Evolutionary conservation across 2,888 invertebrate species (phyloP).

Genomic region (Drosophila nr. medialis): DNA sequence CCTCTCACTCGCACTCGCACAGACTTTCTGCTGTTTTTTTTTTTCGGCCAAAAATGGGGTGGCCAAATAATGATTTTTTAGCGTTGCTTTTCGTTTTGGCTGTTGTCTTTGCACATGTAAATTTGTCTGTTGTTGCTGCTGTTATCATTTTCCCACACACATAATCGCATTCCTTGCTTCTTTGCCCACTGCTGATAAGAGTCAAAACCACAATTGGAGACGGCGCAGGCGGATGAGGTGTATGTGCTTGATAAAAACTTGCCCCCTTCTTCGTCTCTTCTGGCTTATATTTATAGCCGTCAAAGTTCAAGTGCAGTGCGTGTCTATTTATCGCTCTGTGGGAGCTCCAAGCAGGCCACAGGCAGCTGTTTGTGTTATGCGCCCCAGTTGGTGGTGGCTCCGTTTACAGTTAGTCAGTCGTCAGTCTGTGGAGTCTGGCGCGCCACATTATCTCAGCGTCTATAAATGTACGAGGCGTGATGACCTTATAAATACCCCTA

Average conservation of each 20-base stretch:
- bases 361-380: conserved; percentile 27
- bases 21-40: conserved; percentile 2
- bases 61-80: conserved; percentile 7
- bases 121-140: conserved; percentile 14
- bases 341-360: conserved; percentile 33
- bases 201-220: conserved; percentile 1
- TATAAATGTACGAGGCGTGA: conserved; percentile 42
- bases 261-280: background rate
- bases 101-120: conserved; percentile 35
- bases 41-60: conserved; percentile 29
- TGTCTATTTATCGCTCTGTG: conserved; percentile 55
- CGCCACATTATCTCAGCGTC: conserved; percentile 54
- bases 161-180: background rate
- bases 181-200: conserved; percentile 28
- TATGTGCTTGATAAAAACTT: conserved; percentile 31
- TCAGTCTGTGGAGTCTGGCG: conserved; percentile 12
- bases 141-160: conserved; percentile 51
- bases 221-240: conserved; percentile 21
- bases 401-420: conserved; percentile 8
- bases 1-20: conserved; percentile 13
- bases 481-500: conserved; percentile 39
- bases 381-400: conserved; percentile 46
- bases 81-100: conserved; percentile 6
- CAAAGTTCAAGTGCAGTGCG: conserved; percentile 54
- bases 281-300: conserved; percentile 46